Conservation (phyloP, 2,888 invertebrate species). For the Mesochorus sp. region DNA sequence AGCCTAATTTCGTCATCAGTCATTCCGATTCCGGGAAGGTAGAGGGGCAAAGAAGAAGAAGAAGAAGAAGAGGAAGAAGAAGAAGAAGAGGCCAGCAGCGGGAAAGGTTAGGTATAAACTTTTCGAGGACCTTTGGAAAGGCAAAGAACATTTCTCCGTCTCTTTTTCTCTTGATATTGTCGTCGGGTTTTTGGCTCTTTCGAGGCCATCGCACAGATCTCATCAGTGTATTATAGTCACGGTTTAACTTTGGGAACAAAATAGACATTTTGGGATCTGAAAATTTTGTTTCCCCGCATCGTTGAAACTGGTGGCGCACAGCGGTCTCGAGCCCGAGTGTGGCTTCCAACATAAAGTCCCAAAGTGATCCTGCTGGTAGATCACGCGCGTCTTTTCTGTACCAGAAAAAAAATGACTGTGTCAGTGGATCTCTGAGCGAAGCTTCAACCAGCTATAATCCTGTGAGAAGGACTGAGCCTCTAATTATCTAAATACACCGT, state of each 20-base stretch:
- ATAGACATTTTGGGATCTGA: slow-evolving; percentile 46
- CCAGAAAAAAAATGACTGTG: slow-evolving; percentile 33
- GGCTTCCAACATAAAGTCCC: slow-evolving; percentile 17
- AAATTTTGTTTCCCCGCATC: slow-evolving; percentile 29
- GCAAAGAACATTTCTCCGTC: background rate
- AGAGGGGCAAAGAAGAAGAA: slow-evolving; percentile 23
- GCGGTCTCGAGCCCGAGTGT: slow-evolving; percentile 19
- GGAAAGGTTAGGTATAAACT: slow-evolving; percentile 31
- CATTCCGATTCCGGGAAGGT: slow-evolving; percentile 67
- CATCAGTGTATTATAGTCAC: slow-evolving; percentile 74
- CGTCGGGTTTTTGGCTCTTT: slow-evolving; percentile 16
- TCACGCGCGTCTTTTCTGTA: slow-evolving; percentile 39
- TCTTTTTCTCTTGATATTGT: slow-evolving; percentile 12
- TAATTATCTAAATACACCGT: slow-evolving; percentile 17
- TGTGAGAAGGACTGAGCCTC: background rate
- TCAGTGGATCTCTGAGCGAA: slow-evolving; percentile 31
- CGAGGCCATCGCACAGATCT: slow-evolving; percentile 66
- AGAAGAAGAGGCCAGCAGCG: background rate
- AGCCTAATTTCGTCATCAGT: slow-evolving; percentile 71
- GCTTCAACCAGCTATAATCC: slow-evolving; percentile 49
- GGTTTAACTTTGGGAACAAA: slow-evolving; percentile 73
- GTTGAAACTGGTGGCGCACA: slow-evolving; percentile 57
- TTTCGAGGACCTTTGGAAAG: background rate
- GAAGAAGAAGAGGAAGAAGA: background rate
- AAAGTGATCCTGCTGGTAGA: slow-evolving; percentile 39